These are phyloP conservation scores for Paedocypris micromegethes DNA, from an alignment of 2,797 vertebrate species.

Conservation along the genomic window DNA sequence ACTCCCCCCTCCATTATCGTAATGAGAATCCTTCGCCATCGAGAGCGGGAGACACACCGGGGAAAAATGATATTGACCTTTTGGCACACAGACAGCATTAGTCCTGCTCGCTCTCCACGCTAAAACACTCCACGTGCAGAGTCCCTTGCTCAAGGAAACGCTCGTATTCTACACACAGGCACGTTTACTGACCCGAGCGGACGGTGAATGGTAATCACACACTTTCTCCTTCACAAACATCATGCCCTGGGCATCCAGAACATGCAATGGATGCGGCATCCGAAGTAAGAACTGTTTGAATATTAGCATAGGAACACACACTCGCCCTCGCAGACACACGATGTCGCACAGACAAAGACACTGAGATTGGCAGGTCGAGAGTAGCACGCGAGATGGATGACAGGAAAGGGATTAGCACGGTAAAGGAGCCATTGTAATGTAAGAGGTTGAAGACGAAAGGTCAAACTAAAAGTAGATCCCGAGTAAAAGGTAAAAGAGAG, in stretches of 20 bases:
- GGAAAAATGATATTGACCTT: conserved; percentile 38
- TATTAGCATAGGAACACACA: conserved; percentile 27
- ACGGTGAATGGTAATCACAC: conserved; percentile 26
- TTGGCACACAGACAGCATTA: conserved; percentile 50
- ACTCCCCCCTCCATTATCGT: conserved; percentile 69
- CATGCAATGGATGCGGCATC: conserved; percentile 45
- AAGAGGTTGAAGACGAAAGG: conserved; percentile 43
- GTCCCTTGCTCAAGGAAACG: conserved; percentile 23
- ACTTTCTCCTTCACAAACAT: conserved; percentile 9
- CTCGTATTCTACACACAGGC: conserved; percentile 39
- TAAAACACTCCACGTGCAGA: conserved; percentile 39
- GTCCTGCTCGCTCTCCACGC: conserved; percentile 30
- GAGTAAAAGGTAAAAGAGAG: conserved; percentile 51
- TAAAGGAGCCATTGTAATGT: conserved; percentile 38
- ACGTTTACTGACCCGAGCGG: conserved; percentile 35
- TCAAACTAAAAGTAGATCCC: conserved; percentile 51
- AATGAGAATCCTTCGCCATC: conserved; percentile 62
- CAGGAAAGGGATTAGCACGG: conserved; percentile 27
- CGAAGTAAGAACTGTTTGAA: conserved; percentile 24
- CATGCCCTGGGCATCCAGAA: conserved; percentile 47
- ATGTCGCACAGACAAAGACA: conserved; percentile 36
- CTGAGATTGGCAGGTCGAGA: not conserved
- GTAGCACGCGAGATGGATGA: conserved; percentile 18
- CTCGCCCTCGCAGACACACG: conserved; percentile 22
- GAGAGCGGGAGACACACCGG: conserved; percentile 28